Conservation (phyloP, 2,113 vertebrate genomes). For the Beaufortia kweichowensis region DNA sequence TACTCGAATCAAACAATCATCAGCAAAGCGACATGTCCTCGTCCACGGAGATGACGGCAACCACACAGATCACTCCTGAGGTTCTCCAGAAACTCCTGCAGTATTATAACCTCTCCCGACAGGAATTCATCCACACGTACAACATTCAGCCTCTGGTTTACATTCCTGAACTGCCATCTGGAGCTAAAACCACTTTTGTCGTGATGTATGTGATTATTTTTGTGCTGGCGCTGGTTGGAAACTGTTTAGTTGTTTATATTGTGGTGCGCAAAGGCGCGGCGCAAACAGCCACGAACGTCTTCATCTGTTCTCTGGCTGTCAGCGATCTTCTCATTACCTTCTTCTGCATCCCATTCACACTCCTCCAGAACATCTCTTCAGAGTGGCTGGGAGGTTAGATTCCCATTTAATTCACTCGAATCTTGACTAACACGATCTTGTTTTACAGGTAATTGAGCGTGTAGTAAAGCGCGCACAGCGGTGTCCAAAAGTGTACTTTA, state of each 20-base stretch:
- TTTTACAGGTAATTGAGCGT: too few relatives aligned
- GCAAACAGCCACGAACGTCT: conserved; percentile 76
- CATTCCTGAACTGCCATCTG: conserved; percentile 73
- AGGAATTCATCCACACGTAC: conserved; percentile 78
- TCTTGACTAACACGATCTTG: neutral
- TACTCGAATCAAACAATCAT: too few relatives aligned
- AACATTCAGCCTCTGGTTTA: conserved; percentile 79
- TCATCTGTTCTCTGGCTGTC: conserved; percentile 80
- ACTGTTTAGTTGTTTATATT: conserved; percentile 78
- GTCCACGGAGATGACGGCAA: conserved; percentile 56
- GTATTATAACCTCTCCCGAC: conserved; percentile 76
- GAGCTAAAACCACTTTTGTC: conserved; percentile 73
- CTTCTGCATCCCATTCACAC: conserved; percentile 80
- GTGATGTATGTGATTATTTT: conserved; percentile 78
- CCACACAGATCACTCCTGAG: conserved; percentile 74
- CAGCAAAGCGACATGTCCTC: conserved; percentile 5
- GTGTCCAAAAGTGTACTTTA: too few relatives aligned
- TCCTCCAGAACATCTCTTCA: conserved; percentile 81
- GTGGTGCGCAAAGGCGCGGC: conserved; percentile 71
- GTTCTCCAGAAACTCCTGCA: conserved; percentile 72
- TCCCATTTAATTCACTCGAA: neutral
- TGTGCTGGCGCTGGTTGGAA: conserved; percentile 76
- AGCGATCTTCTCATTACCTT: conserved; percentile 85
- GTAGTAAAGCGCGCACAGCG: too few relatives aligned
- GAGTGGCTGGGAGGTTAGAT: conserved; percentile 81